Evolutionary conservation across 2,113 vertebrate species (phyloP).

Genomic region (Osmerus eperlanus): DNA sequence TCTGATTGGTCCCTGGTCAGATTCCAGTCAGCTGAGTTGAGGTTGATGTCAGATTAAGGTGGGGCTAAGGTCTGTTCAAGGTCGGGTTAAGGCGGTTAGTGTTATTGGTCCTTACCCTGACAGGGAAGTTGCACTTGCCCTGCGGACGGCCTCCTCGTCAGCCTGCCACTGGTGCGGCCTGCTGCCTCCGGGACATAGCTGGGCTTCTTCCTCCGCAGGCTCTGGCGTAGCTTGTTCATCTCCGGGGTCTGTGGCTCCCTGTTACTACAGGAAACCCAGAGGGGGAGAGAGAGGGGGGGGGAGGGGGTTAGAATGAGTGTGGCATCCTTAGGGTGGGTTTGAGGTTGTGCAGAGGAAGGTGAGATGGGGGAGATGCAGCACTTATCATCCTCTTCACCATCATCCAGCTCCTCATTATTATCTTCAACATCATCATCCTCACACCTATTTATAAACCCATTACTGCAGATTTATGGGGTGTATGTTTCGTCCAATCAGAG

Average conservation of each 20-base stretch:
- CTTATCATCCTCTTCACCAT: too few species aligned
- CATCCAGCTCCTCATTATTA: too few species aligned
- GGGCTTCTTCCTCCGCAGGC: constrained; percentile 87
- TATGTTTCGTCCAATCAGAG: too few species aligned
- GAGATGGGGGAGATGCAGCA: too few species aligned
- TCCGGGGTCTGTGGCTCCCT: constrained; percentile 79
- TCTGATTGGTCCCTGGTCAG: too few species aligned
- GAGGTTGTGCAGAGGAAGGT: too few species aligned
- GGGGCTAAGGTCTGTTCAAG: neutral
- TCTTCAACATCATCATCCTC: too few species aligned
- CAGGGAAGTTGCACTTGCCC: constrained; percentile 88
- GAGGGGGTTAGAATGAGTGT: neutral
- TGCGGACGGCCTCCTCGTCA: constrained; percentile 86
- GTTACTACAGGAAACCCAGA: constrained; percentile 53
- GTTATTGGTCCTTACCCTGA: constrained; percentile 75
- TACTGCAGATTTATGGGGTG: too few species aligned
- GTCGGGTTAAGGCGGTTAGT: neutral
- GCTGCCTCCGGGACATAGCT: constrained; percentile 88
- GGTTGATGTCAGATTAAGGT: neutral
- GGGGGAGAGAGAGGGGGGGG: neutral
- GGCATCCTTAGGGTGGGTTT: too few species aligned
- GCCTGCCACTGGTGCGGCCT: constrained; percentile 92
- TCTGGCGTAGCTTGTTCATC: constrained; percentile 94
- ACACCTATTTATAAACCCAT: too few species aligned
- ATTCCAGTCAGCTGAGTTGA: neutral